Evolutionary conservation across 2,797 vertebrate species (phyloP), one percentile per base, ranked within the genome.

Genomic region (Serranus cabrilla): DNA sequence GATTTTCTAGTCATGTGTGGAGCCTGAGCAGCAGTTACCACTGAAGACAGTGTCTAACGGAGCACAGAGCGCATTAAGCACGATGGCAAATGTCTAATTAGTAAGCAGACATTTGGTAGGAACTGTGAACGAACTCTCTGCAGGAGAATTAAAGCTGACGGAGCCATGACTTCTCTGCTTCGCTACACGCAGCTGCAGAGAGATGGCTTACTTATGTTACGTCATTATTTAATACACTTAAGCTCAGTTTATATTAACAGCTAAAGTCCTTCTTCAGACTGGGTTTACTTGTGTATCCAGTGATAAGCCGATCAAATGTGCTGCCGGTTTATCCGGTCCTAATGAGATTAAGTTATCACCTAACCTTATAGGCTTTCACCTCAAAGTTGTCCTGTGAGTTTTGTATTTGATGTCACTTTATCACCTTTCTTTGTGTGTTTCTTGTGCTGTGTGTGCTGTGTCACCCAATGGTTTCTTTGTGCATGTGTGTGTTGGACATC

Each of bases 81-180:
- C 54, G 59, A 78, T 84, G 59, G 47, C 39, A 83, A 82, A 88
- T 69, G 74, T 88, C 79, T 77, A 73, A 73, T 89, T 77, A 86
- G 66, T 55, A 40, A 85, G 64, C 62, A 84, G 47, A 72, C 76
- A 55, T 51, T 74, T 34, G 45, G 45, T 51, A 42, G 31, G 69
- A 75, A 66, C 68, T 5, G 13, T 69, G 56, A 77, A 74, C 5
- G 4, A 75, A 79, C 57, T 68, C 52, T 80, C 55, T 55, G 13
- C 60, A 52, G 34, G n/a, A 25, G 45, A 72, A 85, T 84, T 76
- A 71, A 71, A 82, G 50, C 37, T 60, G 77, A 84, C 67, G 20
- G 23, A 54, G 66, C 25, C 25, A 9, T 58, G 51, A 55, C 20
- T 60, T 79, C 52, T 52, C 54, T 50, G 17, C 55, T 54, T 64